Evolutionary conservation across 2,888 invertebrate species (phyloP), one percentile per base, ranked within the genome.

Genomic region (Spodoptera picta): DNA sequence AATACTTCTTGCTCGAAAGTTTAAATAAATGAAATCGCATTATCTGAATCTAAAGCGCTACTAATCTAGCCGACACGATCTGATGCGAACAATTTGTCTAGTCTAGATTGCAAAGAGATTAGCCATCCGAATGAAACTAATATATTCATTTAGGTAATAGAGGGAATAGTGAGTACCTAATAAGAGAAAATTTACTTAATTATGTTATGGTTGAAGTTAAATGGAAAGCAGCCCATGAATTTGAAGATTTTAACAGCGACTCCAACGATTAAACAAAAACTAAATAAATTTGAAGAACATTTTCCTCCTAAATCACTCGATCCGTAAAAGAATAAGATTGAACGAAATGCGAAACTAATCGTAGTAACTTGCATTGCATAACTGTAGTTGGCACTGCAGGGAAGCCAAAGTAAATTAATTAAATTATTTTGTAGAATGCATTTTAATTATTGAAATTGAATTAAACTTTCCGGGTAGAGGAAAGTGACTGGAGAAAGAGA

Each of bases 391-490:
- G 36, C 36, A 36, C 36, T 36, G 36, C 43, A 60, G 60, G 68
- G 52, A 47, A 36, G 45, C 43, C 36, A 54, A 52, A 65, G 42
- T 43, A 50, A 75, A 48, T 63, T 60, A 68, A 70, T 72, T 55
- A 54, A 71, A 48, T 46, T 45, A 55, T 47, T 23, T 47, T 36
- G 45, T 49, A 64, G 63, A 59, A 72, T 63, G 63, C 57, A 45
- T 46, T 75, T 65, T 58, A 65, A 78, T 71, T 71, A 78, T 27
- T 43, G 36, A 63, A 61, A 49, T 65, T 75, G 47, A 71, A 60
- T 75, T 64, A 61, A 60, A 72, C 36, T 52, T 36, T 36, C 36
- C 36, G 36, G 36, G 36, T 36, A 36, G 36, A 36, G 36, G 36
- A 36, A 36, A 36, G 6, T 36, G 6, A 36, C 36, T 9, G 9